These are phyloP conservation scores for Serripes groenlandicus DNA, from an alignment of 2,888 invertebrate genomes.

Conservation along the genomic window DNA sequence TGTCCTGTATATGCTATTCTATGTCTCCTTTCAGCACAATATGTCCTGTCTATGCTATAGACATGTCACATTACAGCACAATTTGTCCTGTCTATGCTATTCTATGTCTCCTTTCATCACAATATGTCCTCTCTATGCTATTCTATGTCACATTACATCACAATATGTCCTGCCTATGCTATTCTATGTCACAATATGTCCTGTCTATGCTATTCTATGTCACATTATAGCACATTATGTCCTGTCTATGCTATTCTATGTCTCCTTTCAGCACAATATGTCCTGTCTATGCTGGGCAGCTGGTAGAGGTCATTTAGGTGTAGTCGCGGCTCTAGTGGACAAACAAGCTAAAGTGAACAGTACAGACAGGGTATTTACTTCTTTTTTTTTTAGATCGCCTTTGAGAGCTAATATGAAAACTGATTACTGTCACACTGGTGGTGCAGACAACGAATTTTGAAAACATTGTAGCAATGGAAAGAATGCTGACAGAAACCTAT, in stretches of 20 bases:
- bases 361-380: constrained; percentile 86
- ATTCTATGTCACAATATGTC: constrained; percentile 93
- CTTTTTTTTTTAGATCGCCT: too few species aligned
- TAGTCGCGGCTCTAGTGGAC: constrained; percentile 93
- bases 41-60: constrained; percentile 96
- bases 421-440: too few species aligned
- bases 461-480: too few species aligned
- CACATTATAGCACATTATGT: constrained; percentile 93
- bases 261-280: constrained; percentile 92
- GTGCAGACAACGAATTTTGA: too few species aligned
- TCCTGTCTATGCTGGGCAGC: constrained; percentile 98
- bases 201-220: constrained; percentile 91
- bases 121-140: constrained; percentile 97
- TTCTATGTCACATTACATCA: constrained; percentile 88
- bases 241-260: constrained; percentile 92
- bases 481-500: too few species aligned
- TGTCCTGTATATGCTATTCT: constrained; percentile 94
- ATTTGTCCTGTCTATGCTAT: constrained; percentile 96
- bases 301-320: constrained; percentile 94
- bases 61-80: constrained; percentile 89
- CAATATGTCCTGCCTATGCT: constrained; percentile 97
- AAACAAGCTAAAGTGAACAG: constrained; percentile 89
- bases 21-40: constrained; percentile 90
- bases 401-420: too few species aligned
- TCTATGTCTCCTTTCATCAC: constrained; percentile 88